phyloP scores from a whole-genome alignment of 2,113 vertebrate genomes.

The Mugil cephalus region DNA sequence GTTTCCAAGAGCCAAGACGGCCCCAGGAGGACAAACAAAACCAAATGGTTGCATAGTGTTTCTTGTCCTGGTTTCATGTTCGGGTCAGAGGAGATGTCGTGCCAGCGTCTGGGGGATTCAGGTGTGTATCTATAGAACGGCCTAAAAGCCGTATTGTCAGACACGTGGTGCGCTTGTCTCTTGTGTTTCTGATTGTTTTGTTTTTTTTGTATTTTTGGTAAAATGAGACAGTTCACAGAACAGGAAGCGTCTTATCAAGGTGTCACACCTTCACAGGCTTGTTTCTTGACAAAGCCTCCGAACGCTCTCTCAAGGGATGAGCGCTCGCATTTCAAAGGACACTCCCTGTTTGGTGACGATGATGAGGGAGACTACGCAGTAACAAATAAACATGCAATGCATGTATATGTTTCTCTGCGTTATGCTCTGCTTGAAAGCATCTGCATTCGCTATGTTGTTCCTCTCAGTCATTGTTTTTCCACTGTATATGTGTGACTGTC shows the following conservation, averaged over 20 bases:
- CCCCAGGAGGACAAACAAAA: slow-evolving; percentile 69
- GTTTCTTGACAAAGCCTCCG: neutral
- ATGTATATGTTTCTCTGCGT: no score
- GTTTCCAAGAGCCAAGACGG: slow-evolving; percentile 65
- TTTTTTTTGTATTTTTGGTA: neutral
- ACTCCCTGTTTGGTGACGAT: no score
- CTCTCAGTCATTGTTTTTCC: neutral
- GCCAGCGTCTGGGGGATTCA: slow-evolving; percentile 56
- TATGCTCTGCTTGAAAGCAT: neutral
- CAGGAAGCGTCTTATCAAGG: neutral
- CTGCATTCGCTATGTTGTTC: neutral
- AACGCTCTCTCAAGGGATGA: no score
- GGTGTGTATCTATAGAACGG: slow-evolving; percentile 17
- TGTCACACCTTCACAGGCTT: neutral
- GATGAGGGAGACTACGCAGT: neutral
- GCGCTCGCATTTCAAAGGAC: neutral
- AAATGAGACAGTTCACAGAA: neutral
- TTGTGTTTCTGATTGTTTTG: neutral
- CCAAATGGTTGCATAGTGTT: slow-evolving; percentile 67
- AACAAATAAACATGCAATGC: no score
- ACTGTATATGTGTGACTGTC: neutral
- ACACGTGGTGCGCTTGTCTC: slow-evolving; percentile 4
- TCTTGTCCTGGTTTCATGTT: slow-evolving; percentile 70
- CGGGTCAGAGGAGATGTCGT: slow-evolving; percentile 62
- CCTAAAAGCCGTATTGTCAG: slow-evolving; percentile 31